Base-by-base conservation (phyloP, 53 echinoderm and acorn worm genomes). In the Pentamera pediparva region DNA sequence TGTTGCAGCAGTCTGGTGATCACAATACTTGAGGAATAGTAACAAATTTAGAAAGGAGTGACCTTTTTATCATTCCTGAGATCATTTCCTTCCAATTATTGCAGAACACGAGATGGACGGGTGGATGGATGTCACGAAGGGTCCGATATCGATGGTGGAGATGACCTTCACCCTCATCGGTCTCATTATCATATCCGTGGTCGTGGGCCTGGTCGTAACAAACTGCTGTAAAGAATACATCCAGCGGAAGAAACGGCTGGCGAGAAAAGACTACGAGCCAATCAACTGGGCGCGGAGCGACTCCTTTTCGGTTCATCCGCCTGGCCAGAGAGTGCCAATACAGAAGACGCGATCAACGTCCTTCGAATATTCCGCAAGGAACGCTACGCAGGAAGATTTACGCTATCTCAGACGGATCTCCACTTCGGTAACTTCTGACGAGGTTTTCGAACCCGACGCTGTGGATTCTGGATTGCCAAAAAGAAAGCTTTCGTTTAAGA, bases 351-450 rank as follows among this genome's bases (percentile, higher is more conserved):
- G 54, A 39, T 67, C 67, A 1, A 28, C 67, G 10, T 67, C 67
- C 3, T 1, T 67, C 26, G 67, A 67, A 27, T 24, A 24, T 8
- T 43, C 67, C 6, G 67, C 67, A 67, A 67, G 67, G 31, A 67
- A 39, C 29, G 67, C 67, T 10, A 28, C 67, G 31, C 67, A 67
- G 13, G 67, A 67, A 37, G 67, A 67, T 67, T 67, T 67, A 39
- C 37, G 45, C 22, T 67, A 67, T 18, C 27, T 67, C 3, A 41
- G 45, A 36, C 25, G 27, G 45, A 4, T 67, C 28, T 67, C 30
- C 12, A 18, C 26, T 9, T 41, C 30, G 12, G 63, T 4, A 3
- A 38, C 27, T 13, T 40, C 40, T 29, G 5, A 47, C 11, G 67
- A 43, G 10, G 40, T 67, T 67, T 6, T 11, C 2, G 45, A 41